These are phyloP conservation scores for Graphium colonna DNA, from an alignment of 2,888 invertebrate species.

Conservation along the genomic window DNA sequence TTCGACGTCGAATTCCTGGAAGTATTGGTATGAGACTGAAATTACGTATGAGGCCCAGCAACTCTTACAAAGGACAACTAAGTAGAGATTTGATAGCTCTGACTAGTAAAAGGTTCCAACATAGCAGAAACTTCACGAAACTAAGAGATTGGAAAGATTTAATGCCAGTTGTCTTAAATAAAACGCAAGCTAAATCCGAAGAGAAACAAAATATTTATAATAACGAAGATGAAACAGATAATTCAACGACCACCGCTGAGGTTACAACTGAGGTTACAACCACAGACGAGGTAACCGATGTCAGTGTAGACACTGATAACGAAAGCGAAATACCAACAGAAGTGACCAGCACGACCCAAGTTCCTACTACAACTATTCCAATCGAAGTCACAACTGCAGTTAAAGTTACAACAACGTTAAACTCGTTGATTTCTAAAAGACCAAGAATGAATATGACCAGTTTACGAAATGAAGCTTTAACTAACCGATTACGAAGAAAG, in stretches of 20 bases:
- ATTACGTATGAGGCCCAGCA: conserved; percentile 56
- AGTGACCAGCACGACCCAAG: conserved; percentile 26
- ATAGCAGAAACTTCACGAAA: conserved; percentile 52
- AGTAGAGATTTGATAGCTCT: conserved; percentile 59
- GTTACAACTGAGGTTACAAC: conserved; percentile 15
- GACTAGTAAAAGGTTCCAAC: conserved; percentile 52
- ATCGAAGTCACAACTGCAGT: conserved; percentile 31
- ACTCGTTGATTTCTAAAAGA: conserved; percentile 35
- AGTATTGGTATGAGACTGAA: conserved; percentile 55
- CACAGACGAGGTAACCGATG: conserved; percentile 2
- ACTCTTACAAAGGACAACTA: conserved; percentile 53
- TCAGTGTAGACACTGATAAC: conserved; percentile 17
- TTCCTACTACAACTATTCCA: conserved; percentile 32
- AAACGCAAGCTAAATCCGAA: conserved; percentile 34
- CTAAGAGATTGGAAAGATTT: conserved; percentile 55
- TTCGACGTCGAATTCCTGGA: conserved; percentile 45
- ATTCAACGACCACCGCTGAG: conserved; percentile 17
- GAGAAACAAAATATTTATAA: background rate
- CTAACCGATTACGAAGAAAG: conserved; percentile 60
- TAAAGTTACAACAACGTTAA: conserved; percentile 35
- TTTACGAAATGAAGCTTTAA: conserved; percentile 54
- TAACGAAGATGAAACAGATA: conserved; percentile 28
- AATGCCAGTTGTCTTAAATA: conserved; percentile 43
- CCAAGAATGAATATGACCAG: conserved; percentile 45
- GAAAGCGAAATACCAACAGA: conserved; percentile 27